Evolutionary conservation across 2,888 invertebrate genomes (phyloP).

Genomic region (Perizoma flavofasciatum): DNA sequence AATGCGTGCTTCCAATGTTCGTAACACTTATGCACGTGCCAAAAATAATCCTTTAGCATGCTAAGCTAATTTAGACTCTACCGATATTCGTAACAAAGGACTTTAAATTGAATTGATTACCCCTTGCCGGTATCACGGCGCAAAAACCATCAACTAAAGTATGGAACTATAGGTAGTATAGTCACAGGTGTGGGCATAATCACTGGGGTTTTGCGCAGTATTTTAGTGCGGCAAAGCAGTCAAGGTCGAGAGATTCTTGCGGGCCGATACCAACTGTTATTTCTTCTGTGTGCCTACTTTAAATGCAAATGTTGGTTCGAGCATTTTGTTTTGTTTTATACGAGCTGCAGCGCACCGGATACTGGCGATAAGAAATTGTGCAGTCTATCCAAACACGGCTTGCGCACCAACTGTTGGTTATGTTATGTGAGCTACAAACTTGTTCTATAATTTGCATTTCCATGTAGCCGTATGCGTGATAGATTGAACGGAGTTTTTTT

Average conservation of each 20-base stretch:
- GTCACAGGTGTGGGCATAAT: slow-evolving; percentile 12
- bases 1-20: background rate
- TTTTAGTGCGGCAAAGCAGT: slow-evolving; percentile 21
- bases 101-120: slow-evolving; percentile 11
- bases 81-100: slow-evolving; percentile 11
- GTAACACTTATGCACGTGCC: slow-evolving; percentile 12
- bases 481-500: no score
- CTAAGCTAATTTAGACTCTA: slow-evolving; percentile 10
- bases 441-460: no score
- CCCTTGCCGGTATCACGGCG: slow-evolving; percentile 8
- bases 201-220: slow-evolving; percentile 28
- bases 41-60: slow-evolving; percentile 20
- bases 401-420: no score
- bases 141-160: slow-evolving; percentile 17
- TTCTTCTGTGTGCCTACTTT: slow-evolving; percentile 15
- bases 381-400: background rate
- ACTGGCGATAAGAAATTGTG: slow-evolving; percentile 20
- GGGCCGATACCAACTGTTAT: slow-evolving; percentile 16
- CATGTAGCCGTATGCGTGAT: no score
- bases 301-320: slow-evolving; percentile 25
- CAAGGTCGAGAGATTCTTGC: slow-evolving; percentile 23
- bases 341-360: slow-evolving; percentile 22
- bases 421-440: no score
- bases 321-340: slow-evolving; percentile 26
- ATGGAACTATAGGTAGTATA: background rate